Percentiles rank a stretch among this genome's conserved stretches.
Conservation (phyloP, 2,797 vertebrate species). For the Coregonus suidteri region DNA sequence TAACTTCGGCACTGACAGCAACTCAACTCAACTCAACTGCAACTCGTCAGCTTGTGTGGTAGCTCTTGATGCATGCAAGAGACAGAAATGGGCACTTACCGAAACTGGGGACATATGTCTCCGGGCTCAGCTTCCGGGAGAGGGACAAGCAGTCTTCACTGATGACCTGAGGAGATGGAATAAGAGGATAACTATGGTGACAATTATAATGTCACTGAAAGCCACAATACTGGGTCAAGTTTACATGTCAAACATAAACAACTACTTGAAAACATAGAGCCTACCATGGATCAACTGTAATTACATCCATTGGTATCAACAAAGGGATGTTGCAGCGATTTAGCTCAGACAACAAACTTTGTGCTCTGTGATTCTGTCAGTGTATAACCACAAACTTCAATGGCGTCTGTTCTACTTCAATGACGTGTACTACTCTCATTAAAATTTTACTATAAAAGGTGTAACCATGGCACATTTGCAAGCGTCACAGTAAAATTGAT, state of each 20-base stretch:
- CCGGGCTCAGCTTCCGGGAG: slow-evolving; percentile 61
- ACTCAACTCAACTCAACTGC: slow-evolving; percentile 7
- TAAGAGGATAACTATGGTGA: slow-evolving; percentile 10
- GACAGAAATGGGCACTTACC: slow-evolving; percentile 63
- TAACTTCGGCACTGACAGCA: slow-evolving; percentile 40
- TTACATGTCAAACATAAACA: slow-evolving; percentile 40
- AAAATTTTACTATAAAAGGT: slow-evolving; percentile 16
- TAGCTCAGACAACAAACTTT: slow-evolving; percentile 22
- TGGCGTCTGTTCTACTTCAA: slow-evolving; percentile 2
- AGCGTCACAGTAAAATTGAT: slow-evolving; percentile 4
- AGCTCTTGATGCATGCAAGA: slow-evolving; percentile 13
- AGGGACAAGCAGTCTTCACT: slow-evolving; percentile 71
- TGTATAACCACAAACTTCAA: slow-evolving; percentile 16
- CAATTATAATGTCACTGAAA: slow-evolving; percentile 26
- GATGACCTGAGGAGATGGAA: slow-evolving; percentile 45
- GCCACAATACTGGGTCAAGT: slow-evolving; percentile 33
- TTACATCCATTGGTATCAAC: slow-evolving; percentile 54
- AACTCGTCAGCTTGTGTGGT: slow-evolving; percentile 18
- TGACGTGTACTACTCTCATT: slow-evolving; percentile 12
- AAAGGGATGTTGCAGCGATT: slow-evolving; percentile 47
- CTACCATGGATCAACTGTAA: slow-evolving; percentile 41
- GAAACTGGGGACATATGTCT: slow-evolving; percentile 69
- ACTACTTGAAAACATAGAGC: slow-evolving; percentile 40
- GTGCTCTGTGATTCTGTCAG: slow-evolving; percentile 22
- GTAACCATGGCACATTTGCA: slow-evolving; percentile 8